phyloP scores from a whole-genome alignment of 2,113 vertebrate genomes.

The Tonatia bakeri region DNA sequence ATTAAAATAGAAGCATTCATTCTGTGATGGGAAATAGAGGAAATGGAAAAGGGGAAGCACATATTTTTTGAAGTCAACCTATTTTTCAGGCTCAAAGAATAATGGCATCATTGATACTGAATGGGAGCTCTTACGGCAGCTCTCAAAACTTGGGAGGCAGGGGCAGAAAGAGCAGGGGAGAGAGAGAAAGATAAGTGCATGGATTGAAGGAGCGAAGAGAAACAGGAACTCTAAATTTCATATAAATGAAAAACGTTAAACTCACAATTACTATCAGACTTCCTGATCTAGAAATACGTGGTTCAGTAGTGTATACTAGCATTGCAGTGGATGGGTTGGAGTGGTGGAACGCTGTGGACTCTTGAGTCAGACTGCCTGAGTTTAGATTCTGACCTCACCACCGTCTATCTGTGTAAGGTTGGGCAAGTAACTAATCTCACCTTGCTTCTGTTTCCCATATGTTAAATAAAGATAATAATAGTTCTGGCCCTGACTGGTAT shows the following conservation, averaged over 20 bases:
- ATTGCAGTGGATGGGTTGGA: background rate
- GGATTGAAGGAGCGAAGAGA: background rate
- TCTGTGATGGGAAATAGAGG: slow-evolving; percentile 44
- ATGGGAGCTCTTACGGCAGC: background rate
- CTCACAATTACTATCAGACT: background rate
- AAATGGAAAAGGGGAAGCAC: background rate
- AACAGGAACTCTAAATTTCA: background rate
- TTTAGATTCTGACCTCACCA: background rate
- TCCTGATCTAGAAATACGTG: background rate
- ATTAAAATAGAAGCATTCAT: slow-evolving; percentile 48
- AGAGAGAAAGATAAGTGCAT: background rate
- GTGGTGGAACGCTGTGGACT: background rate
- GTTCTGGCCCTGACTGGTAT: background rate
- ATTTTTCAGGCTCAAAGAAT: slow-evolving; percentile 54
- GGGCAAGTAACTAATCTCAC: background rate
- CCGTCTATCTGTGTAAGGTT: background rate
- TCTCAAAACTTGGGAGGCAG: background rate
- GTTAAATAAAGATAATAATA: background rate
- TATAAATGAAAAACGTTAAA: background rate
- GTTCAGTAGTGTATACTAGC: background rate
- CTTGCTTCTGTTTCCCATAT: background rate
- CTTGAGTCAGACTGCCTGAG: background rate
- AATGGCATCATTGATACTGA: slow-evolving; percentile 66
- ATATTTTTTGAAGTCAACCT: slow-evolving; percentile 50
- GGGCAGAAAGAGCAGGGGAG: background rate